Evolutionary conservation across 37 sponge, comb jelly and placozoan species (phyloP), one percentile per base, ranked within the genome.

Genomic region (Crambe crambe): DNA sequence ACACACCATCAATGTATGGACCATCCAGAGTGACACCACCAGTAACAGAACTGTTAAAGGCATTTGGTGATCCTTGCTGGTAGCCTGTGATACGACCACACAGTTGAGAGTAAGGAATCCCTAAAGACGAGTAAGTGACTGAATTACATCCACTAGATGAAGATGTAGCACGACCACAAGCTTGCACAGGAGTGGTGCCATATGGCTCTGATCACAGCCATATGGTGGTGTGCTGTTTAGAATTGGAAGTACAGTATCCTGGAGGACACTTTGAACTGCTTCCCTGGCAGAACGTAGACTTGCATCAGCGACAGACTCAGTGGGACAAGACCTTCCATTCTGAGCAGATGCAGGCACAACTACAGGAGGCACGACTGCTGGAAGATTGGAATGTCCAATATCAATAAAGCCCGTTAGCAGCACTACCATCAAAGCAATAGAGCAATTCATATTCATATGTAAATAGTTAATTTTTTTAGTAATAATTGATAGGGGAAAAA

Each of bases 11-110:
- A 9, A 82, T 62, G 26, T 82, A 82, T 21, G 17, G 22, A 23
- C 73, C 66, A 5, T 82, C 67, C 1, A 82, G 40, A 6, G 63
- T 73, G 2, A 63, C 12, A 1, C 6, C 25, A 1, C n/a, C 23
- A 27, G 42, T 40, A 23, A n/a, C 17, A 18, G 36, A 40, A 2
- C 27, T n/a, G 66, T 71, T 72, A 43, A 82, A 82, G 12, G 83
- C 83, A 73, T 82, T 82, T 2, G 83, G 83, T 35, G 83, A 82
- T 8, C 74, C 44, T 12, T 40, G 59, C 37, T 82, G 83, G 51
- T 73, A 82, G 0, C 83, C 83, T 2, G 58, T 72, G 26, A 82
- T 57, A 22, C 66, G 63, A 17, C 83, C 83, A 58, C 83, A 82
- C 23, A 82, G 61, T 18, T 34, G 37, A 1, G 66, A 62, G 66